phyloP scores from a whole-genome alignment of 2,113 vertebrate species.

The Butorides virescens region DNA sequence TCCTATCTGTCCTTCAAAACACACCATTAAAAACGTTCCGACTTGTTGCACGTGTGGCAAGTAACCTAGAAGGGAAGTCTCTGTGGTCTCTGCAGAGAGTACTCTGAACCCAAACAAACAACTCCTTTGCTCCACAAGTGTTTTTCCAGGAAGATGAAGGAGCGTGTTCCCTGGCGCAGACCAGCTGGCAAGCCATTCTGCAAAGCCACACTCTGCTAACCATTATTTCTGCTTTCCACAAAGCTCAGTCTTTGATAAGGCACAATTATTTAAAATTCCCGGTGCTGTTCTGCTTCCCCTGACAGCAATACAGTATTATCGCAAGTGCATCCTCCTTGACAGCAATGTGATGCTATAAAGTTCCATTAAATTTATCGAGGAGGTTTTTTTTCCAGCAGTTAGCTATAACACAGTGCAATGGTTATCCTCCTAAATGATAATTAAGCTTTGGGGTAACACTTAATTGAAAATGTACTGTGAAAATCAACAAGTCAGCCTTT shows the following conservation, averaged over 20 bases:
- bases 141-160: neutral
- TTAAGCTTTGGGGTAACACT: conserved; percentile 55
- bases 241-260: neutral
- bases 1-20: neutral
- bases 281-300: neutral
- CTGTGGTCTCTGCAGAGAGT: neutral
- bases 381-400: conserved; percentile 20
- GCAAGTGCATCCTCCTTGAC: neutral
- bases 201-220: conserved; percentile 21
- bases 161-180: neutral
- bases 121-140: neutral
- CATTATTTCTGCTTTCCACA: conserved; percentile 1
- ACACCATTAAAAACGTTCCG: neutral
- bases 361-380: neutral
- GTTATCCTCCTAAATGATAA: conserved; percentile 51
- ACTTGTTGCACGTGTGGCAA: neutral
- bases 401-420: conserved; percentile 22
- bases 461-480: conserved; percentile 58
- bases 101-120: neutral
- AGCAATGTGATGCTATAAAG: neutral
- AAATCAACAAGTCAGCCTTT: conserved; percentile 54
- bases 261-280: conserved; percentile 11
- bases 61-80: neutral
- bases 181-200: neutral
- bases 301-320: neutral